phyloP scores from a whole-genome alignment of 2,113 vertebrate genomes.

The Silurus asotus region DNA sequence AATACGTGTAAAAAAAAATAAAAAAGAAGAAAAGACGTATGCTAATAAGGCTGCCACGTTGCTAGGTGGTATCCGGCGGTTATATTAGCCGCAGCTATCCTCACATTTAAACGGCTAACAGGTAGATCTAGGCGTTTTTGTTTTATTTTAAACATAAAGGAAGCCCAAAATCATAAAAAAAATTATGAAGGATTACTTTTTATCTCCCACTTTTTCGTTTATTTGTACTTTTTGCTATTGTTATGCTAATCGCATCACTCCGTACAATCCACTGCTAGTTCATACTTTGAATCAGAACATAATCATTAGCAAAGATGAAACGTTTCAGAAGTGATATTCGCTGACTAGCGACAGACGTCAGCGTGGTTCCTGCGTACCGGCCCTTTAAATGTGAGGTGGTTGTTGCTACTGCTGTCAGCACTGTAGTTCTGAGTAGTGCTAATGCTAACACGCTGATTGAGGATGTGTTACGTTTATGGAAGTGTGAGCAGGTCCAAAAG shows the following conservation, averaged over 20 bases:
- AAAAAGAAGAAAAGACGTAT: too few relatives aligned
- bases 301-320: too few relatives aligned
- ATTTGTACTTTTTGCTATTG: background rate
- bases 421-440: background rate
- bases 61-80: background rate
- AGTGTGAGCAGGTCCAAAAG: slow-evolving; percentile 52
- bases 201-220: background rate
- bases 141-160: too few relatives aligned
- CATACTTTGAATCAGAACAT: too few relatives aligned
- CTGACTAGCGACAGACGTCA: background rate
- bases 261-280: background rate
- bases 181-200: background rate
- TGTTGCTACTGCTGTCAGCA: background rate
- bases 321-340: background rate
- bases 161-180: background rate
- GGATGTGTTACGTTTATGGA: slow-evolving; percentile 45
- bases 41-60: background rate
- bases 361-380: background rate
- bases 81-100: background rate
- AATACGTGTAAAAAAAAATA: too few relatives aligned
- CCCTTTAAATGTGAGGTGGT: background rate
- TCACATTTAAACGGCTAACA: background rate
- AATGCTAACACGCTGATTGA: background rate
- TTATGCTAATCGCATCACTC: background rate
- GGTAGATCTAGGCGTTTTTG: too few relatives aligned